Conservation (phyloP, 2,113 vertebrate genomes). For the Bos javanicus region DNA sequence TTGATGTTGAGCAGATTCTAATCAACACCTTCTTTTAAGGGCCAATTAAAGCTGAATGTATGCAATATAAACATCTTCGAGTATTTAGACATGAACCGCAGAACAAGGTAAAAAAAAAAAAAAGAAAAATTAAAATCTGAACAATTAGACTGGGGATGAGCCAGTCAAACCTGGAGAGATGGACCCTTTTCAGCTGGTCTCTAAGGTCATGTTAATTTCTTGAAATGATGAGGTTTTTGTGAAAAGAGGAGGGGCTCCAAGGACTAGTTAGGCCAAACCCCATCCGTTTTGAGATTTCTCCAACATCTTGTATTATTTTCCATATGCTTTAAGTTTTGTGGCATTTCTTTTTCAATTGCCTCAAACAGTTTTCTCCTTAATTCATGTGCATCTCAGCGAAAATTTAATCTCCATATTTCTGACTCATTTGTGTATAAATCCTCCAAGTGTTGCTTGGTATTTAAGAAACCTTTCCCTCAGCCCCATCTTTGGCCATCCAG, state of each 20-base stretch:
- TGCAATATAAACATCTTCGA: conserved; percentile 89
- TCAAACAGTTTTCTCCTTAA: conserved; percentile 66
- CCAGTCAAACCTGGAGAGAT: conserved; percentile 69
- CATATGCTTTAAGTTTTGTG: conserved; percentile 51
- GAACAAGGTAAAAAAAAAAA: conserved; percentile 84
- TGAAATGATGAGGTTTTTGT: conserved; percentile 55
- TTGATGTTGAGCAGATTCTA: conserved; percentile 91
- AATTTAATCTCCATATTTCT: conserved; percentile 75
- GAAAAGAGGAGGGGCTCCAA: conserved; percentile 17
- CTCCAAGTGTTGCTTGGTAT: conserved; percentile 38
- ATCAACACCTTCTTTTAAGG: conserved; percentile 91
- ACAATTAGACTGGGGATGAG: conserved; percentile 81
- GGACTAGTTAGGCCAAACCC: conserved; percentile 7
- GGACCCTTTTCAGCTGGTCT: conserved; percentile 63
- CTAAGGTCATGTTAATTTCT: conserved; percentile 72
- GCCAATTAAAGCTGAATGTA: conserved; percentile 90
- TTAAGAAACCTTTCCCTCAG: conserved; percentile 48
- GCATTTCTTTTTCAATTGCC: conserved; percentile 60
- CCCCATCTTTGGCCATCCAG: not conserved
- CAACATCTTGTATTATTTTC: conserved; percentile 56
- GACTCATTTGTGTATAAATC: conserved; percentile 68
- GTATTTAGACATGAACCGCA: conserved; percentile 86
- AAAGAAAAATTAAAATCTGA: conserved; percentile 81
- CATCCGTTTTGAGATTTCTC: conserved; percentile 45
- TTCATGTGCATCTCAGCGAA: conserved; percentile 70